phyloP scores from a whole-genome alignment of 2,113 vertebrate genomes.

The Thalassoma bifasciatum region DNA sequence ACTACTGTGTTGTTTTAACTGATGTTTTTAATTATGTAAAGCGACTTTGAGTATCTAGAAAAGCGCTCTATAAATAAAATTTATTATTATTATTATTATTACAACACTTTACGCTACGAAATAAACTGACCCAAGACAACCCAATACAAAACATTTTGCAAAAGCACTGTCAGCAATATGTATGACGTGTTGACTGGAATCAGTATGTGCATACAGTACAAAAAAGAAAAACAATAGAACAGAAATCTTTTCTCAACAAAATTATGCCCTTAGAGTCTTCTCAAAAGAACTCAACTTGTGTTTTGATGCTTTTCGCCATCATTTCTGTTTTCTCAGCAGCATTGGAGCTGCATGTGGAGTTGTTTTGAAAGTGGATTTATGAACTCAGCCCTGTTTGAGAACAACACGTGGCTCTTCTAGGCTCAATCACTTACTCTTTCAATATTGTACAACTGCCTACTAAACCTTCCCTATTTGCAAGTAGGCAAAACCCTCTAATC shows the following conservation, averaged over 20 bases:
- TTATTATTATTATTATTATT: too few species aligned
- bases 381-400: slow-evolving; percentile 35
- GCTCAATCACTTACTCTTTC: slow-evolving; percentile 50
- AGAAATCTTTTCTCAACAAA: neutral
- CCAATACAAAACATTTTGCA: too few species aligned
- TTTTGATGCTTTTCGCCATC: neutral
- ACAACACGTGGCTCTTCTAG: slow-evolving; percentile 44
- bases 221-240: too few species aligned
- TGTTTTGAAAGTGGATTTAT: slow-evolving; percentile 4
- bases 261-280: neutral
- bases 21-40: too few species aligned
- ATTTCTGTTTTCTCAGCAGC: neutral
- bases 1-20: too few species aligned
- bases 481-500: slow-evolving; percentile 79
- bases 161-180: too few species aligned
- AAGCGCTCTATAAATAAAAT: too few species aligned
- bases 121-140: too few species aligned
- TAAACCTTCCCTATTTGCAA: slow-evolving; percentile 75
- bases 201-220: too few species aligned
- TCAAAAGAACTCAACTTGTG: neutral
- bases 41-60: too few species aligned
- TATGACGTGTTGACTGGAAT: too few species aligned
- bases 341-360: neutral
- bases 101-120: too few species aligned
- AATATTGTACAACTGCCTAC: slow-evolving; percentile 38